Base-by-base conservation (phyloP, 1,140 invertebrate genomes). In the Drosophila lacertosa region DNA sequence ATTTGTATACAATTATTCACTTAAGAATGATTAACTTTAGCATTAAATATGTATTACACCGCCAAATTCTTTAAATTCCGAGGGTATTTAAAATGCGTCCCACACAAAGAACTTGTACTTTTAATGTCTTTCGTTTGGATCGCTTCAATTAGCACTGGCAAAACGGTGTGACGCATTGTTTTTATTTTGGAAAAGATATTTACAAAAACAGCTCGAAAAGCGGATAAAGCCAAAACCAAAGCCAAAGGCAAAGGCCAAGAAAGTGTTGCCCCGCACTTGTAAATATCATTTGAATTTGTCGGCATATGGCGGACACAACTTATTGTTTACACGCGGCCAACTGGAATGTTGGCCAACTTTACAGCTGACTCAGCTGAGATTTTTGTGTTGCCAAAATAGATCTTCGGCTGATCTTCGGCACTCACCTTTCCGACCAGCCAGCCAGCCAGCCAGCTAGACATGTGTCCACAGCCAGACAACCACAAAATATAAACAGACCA, bases 171-270 rank as follows among this genome's bases (percentile, higher is more conserved):
- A 84, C 75, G 80, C 80, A 84, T 74, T 74, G 77, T 71, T 77
- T 84, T 86, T 64, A 67, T 84, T 86, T 84, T 68, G 45, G 67
- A 84, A 82, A 79, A 82, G 79, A 65, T 76, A 76, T 73, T 77
- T 80, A 53, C 53, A 69, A 74, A 74, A 62, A 48, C 26, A 54
- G 24, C 40, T 40, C 22, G 22, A 20, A 5, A 16, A 45, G 55
- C 44, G 48, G 13, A 22, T n/a, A 32, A 62, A 40, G 42, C 57
- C 60, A 74, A 63, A 78, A 53, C 18, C 57, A 51, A 74, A 55
- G 50, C n/a, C n/a, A n/a, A n/a, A 40, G 42, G 60, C 60, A 74
- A 63, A 78, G 57, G 24, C 57, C 55, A 74, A 55, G 50, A 29
- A 54, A 63, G 60, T 73, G 55, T 80, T 65, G 62, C 18, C 57